These are phyloP conservation scores for Stictocephala bisonia DNA, from an alignment of 2,888 invertebrate genomes.

Conservation along the genomic window DNA sequence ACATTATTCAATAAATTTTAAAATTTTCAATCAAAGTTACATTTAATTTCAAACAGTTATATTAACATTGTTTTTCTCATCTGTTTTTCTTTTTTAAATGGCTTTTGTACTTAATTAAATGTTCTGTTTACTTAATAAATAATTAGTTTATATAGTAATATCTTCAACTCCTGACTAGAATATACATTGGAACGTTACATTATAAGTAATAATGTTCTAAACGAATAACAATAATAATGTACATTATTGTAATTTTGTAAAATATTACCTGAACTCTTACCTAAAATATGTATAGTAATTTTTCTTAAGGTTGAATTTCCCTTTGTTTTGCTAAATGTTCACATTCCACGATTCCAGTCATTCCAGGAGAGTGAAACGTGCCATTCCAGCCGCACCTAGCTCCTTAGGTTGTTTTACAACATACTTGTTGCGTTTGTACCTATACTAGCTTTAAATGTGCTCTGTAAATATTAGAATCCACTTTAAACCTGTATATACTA, in stretches of 20 bases:
- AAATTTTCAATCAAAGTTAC: too few species aligned
- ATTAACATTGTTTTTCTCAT: too few species aligned
- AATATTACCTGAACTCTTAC: not conserved
- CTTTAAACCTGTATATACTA: conserved; percentile 41
- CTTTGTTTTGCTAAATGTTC: not conserved
- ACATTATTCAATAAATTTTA: too few species aligned
- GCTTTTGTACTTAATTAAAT: too few species aligned
- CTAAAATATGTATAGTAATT: not conserved
- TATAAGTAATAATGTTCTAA: too few species aligned
- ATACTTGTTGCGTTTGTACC: conserved; percentile 8
- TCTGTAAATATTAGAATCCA: conserved; percentile 40
- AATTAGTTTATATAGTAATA: too few species aligned
- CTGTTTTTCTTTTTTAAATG: too few species aligned
- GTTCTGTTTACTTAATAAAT: too few species aligned
- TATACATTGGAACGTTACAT: too few species aligned
- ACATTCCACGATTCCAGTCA: not conserved
- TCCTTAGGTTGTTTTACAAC: conserved; percentile 20
- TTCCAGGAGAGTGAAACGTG: conserved; percentile 16
- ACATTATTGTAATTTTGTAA: not conserved
- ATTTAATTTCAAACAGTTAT: too few species aligned
- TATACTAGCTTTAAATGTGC: conserved; percentile 46
- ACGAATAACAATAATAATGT: too few species aligned
- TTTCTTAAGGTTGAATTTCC: not conserved
- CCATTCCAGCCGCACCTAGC: conserved; percentile 29
- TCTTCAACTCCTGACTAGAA: too few species aligned